phyloP scores from a whole-genome alignment of 2,888 invertebrate genomes.

The Diachrysia chrysitis region DNA sequence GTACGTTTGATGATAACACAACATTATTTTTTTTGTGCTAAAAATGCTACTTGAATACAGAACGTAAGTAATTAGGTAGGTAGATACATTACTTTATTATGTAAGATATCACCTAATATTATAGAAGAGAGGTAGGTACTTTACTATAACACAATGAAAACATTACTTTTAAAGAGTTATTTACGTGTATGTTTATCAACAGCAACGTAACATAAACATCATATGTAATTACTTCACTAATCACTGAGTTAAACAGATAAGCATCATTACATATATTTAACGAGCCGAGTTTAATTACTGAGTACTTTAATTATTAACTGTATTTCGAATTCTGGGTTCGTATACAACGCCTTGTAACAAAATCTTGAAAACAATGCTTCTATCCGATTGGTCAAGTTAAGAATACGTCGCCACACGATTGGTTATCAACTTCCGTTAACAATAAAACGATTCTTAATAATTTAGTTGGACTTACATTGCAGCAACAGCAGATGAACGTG shows the following conservation, averaged over 20 bases:
- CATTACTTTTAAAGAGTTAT: conserved; percentile 17
- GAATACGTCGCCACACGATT: conserved; percentile 18
- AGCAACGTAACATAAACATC: conserved; percentile 35
- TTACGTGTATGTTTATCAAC: conserved; percentile 28
- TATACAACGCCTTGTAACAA: not conserved
- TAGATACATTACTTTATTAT: too few species aligned
- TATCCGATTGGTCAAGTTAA: conserved; percentile 29
- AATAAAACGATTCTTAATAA: conserved; percentile 8
- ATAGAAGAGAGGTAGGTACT: not conserved
- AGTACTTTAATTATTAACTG: not conserved
- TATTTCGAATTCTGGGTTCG: not conserved
- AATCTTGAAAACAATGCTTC: not conserved
- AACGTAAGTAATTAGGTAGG: not conserved
- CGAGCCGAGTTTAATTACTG: not conserved
- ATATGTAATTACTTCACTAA: conserved; percentile 36
- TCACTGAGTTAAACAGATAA: conserved; percentile 17
- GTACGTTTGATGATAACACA: not conserved
- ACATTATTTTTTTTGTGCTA: not conserved
- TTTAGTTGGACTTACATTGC: conserved; percentile 69
- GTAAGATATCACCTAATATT: too few species aligned
- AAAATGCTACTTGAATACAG: too few species aligned
- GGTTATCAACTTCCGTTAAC: conserved; percentile 11
- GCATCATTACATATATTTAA: conserved; percentile 26
- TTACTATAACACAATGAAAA: not conserved
- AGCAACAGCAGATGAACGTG: conserved; percentile 67